These are phyloP conservation scores for Augiades crinisus DNA, from an alignment of 2,888 invertebrate genomes.

Conservation along the genomic window DNA sequence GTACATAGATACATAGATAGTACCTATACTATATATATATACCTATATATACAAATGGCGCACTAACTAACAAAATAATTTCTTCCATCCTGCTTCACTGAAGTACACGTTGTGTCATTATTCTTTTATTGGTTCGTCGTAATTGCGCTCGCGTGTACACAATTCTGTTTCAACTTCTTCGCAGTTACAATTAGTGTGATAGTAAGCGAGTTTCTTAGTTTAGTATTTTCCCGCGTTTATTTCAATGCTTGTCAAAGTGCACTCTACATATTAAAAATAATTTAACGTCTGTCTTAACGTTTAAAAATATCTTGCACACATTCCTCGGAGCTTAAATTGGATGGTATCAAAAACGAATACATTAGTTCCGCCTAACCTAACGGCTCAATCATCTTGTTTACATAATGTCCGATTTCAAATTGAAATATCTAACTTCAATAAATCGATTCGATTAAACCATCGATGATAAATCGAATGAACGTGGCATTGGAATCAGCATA, in stretches of 20 bases:
- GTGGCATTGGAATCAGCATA: constrained; percentile 11
- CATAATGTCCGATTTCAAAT: not conserved
- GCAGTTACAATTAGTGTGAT: not conserved
- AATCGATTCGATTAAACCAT: constrained; percentile 4
- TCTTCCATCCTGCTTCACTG: not conserved
- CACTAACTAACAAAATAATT: too few relatives aligned
- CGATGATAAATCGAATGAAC: constrained; percentile 25
- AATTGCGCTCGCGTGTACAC: constrained; percentile 1
- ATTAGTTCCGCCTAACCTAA: not conserved
- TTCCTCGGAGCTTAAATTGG: not conserved
- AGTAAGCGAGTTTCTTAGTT: not conserved
- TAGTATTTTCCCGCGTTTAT: too few relatives aligned
- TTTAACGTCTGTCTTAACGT: too few relatives aligned
- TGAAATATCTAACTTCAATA: too few relatives aligned
- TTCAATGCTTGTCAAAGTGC: too few relatives aligned
- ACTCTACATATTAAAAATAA: too few relatives aligned
- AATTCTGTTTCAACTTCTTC: not conserved
- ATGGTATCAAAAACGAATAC: not conserved
- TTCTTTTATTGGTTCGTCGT: constrained; percentile 2
- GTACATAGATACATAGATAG: not conserved
- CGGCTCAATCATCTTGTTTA: not conserved
- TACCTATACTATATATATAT: not conserved
- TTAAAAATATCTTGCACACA: too few relatives aligned
- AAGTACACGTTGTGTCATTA: not conserved
- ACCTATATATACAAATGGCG: too few relatives aligned